Conservation (phyloP, 1,140 invertebrate genomes). For the Atopsyche davidsoni region DNA sequence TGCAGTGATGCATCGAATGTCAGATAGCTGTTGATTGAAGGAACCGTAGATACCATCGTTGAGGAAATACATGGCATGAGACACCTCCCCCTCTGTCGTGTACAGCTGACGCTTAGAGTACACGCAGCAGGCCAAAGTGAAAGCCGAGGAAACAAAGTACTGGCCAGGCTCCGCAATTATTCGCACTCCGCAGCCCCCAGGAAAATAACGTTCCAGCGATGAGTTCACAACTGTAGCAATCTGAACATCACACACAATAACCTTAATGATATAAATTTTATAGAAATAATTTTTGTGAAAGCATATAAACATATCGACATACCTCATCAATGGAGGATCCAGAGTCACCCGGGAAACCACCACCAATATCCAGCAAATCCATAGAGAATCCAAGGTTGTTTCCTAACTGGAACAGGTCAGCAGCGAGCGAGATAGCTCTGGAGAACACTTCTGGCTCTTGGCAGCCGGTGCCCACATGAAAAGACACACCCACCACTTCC, state of each 20-base stretch:
- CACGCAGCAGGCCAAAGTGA: conserved; percentile 77
- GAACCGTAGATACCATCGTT: conserved; percentile 98
- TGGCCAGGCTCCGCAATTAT: conserved; percentile 96
- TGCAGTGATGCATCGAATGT: conserved; percentile 76
- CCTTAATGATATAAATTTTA: no score
- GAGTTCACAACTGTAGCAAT: conserved; percentile 64
- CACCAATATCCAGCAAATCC: conserved; percentile 75
- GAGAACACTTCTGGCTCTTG: conserved; percentile 67
- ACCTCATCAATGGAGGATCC: conserved; percentile 61
- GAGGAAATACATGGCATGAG: conserved; percentile 88
- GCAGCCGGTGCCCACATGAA: conserved; percentile 86
- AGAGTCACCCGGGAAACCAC: conserved; percentile 76
- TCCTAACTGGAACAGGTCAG: conserved; percentile 65
- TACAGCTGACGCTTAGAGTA: conserved; percentile 39
- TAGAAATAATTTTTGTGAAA: no score
- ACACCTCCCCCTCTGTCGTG: conserved; percentile 35
- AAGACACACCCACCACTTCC: conserved; percentile 75
- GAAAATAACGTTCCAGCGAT: conserved; percentile 80
- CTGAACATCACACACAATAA: conserved; percentile 38
- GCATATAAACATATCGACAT: conserved; percentile 18
- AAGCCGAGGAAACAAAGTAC: conserved; percentile 90
- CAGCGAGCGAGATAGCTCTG: conserved; percentile 63
- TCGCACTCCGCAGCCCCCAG: conserved; percentile 62
- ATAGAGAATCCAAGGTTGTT: conserved; percentile 62
- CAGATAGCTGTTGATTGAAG: conserved; percentile 95